Evolutionary conservation across 2,113 vertebrate species (phyloP), one percentile per base, ranked within the genome.

Genomic region (Dicentrarchus labrax): DNA sequence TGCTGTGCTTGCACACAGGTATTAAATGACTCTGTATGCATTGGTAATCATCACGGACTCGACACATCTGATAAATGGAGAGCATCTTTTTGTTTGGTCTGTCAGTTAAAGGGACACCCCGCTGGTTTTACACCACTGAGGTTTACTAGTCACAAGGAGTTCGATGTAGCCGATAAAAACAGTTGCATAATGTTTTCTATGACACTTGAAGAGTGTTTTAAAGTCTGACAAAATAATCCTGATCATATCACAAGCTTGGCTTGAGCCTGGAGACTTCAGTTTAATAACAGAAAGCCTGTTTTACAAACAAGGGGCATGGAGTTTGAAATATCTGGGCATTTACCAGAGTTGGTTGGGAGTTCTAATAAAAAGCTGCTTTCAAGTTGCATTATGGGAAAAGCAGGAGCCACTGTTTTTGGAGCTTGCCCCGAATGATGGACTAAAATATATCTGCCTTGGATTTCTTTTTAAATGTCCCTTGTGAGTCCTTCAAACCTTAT

Each of bases 1-100:
- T 85, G 98, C 98, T 17, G 98, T 99, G 66, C 97, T 99, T 6
- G 97, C 98, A 3, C 97, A 98, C 96, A 98, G 98, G 98, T 99
- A 93, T 95, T 15, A 76, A 57, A 48, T 16, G 0, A 4, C 21
- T 62, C 6, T 72, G 6, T 38, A 4, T 60, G 4, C 10, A 8
- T 17, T 10, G 8, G 8, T 12, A 6, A 43, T 38, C 48, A 17
- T 51, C 3, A 61, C 36, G 57, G n/a, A 21, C 6, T 50, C 21
- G 13, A 51, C 19, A 21, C n/a, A 38, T 36, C n/a, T 36, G 2
- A 67, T 6, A n/a, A 12, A 59, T 45, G 0, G 13, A 66, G 62
- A 72, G 5, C 6, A 57, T 53, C 3, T 43, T 7, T 51, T 76
- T 60, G 12, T 38, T 77, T 73, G 64, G 4, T 8, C 2, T 41